Evolutionary conservation across 2,888 invertebrate genomes (phyloP).

Genomic region (Zonitis immaculata): DNA sequence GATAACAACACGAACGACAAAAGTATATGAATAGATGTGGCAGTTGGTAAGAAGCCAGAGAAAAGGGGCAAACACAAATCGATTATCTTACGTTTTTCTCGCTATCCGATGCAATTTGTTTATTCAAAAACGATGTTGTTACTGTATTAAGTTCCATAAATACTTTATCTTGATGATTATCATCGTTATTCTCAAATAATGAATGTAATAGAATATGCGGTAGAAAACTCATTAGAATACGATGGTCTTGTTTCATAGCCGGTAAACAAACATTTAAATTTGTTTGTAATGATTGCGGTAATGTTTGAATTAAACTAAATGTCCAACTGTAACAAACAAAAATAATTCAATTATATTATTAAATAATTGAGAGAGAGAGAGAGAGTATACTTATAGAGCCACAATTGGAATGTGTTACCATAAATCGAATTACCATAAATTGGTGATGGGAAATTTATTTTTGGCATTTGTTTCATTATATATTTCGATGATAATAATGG

Average conservation of each 20-base stretch:
- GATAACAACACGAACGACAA: no score
- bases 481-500: slow-evolving; percentile 71
- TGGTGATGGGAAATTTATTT: slow-evolving; percentile 44
- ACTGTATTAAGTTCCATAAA: slow-evolving; percentile 57
- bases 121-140: slow-evolving; percentile 38
- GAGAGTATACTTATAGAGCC: slow-evolving; percentile 73
- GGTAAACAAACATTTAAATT: slow-evolving; percentile 67
- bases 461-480: slow-evolving; percentile 38
- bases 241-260: slow-evolving; percentile 68
- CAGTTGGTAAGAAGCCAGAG: no score
- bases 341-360: slow-evolving; percentile 2
- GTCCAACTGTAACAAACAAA: slow-evolving; percentile 57
- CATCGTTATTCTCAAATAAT: slow-evolving; percentile 51
- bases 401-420: slow-evolving; percentile 65
- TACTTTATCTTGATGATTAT: slow-evolving; percentile 48
- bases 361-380: no score
- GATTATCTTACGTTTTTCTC: no score
- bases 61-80: no score
- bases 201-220: slow-evolving; percentile 69
- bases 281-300: slow-evolving; percentile 57
- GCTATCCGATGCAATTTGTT: neutral
- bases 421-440: slow-evolving; percentile 60
- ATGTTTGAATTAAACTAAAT: slow-evolving; percentile 60
- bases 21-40: no score
- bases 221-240: slow-evolving; percentile 67